Evolutionary conservation across 2,797 vertebrate genomes (phyloP), one percentile per base, ranked within the genome.

Genomic region (Falco biarmicus): DNA sequence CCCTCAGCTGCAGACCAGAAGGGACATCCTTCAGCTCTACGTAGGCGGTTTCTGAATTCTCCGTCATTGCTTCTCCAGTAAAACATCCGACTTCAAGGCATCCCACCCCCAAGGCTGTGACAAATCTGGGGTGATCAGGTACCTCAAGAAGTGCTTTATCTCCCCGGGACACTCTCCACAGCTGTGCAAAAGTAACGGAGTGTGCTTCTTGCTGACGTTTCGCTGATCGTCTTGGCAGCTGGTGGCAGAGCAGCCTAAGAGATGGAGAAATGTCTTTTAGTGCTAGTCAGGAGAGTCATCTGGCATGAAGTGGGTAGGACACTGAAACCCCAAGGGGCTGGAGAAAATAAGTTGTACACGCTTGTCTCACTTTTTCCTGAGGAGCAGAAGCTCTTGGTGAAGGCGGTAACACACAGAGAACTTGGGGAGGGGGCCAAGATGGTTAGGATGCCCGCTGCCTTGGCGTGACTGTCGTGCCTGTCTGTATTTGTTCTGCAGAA

Each of bases 401-500:
- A 77, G 88, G 54, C 45, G 25, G 21, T 31, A 83, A 53, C 56
- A 51, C 28, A 8, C 12, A 11, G 59, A 84, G n/a, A 28, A 16
- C 10, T 15, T 28, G 39, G 47, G 54, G 57, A 65, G 43, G 59
- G 34, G 24, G 15, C 41, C 0, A 0, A 61, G 63, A 16, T 34
- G 65, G n/a, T 50, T 60, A 13, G 51, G 41, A 37, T 69, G 39
- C 25, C 59, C 4, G 4, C n/a, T 89, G 41, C 69, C 50, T 24
- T 32, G 81, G 43, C 2, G 0, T 93, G 53, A 75, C 69, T 0
- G 0, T 61, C 0, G 0, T 65, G 78, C 8, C 70, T 95, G 37
- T n/a, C 73, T 83, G 48, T 43, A 4, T 94, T 75, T 89, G 43
- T 69, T 87, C 82, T 94, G 14, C 95, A 98, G 98, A 92, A 80